phyloP scores from a whole-genome alignment of 2,113 vertebrate species.

The Hydropotes inermis region DNA sequence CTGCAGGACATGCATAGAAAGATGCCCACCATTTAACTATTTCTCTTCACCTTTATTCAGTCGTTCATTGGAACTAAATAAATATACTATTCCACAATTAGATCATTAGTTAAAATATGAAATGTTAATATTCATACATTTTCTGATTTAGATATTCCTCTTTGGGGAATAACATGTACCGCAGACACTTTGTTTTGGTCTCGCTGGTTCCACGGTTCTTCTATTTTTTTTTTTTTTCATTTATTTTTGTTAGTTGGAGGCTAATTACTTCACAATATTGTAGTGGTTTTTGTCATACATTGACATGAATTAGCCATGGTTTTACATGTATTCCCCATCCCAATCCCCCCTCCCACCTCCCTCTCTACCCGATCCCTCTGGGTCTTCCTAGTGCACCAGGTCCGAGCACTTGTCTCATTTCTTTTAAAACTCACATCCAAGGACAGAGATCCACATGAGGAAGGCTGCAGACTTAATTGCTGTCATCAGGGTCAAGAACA shows the following conservation, averaged over 20 bases:
- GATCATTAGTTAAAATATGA: not conserved
- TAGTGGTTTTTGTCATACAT: too few species aligned
- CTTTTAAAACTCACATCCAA: not conserved
- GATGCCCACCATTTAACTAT: fast-evolving
- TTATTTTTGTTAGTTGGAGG: too few species aligned
- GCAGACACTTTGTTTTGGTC: not conserved
- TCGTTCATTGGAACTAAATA: not conserved
- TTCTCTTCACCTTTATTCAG: not conserved
- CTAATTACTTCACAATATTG: too few species aligned
- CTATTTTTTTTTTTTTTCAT: not conserved
- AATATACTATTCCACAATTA: not conserved
- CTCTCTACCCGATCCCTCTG: too few species aligned
- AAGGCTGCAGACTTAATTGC: not conserved
- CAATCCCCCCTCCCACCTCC: too few species aligned
- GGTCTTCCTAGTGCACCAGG: too few species aligned
- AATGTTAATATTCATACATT: not conserved
- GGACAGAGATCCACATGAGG: not conserved
- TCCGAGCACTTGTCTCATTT: not conserved
- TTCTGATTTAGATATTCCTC: not conserved
- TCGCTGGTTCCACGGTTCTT: not conserved
- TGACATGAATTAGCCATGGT: too few species aligned
- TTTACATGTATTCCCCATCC: too few species aligned
- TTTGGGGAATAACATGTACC: not conserved
- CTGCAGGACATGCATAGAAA: not conserved
- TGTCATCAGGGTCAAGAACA: not conserved